phyloP scores from a whole-genome alignment of 2,797 vertebrate species.

The Sebastes jordani region DNA sequence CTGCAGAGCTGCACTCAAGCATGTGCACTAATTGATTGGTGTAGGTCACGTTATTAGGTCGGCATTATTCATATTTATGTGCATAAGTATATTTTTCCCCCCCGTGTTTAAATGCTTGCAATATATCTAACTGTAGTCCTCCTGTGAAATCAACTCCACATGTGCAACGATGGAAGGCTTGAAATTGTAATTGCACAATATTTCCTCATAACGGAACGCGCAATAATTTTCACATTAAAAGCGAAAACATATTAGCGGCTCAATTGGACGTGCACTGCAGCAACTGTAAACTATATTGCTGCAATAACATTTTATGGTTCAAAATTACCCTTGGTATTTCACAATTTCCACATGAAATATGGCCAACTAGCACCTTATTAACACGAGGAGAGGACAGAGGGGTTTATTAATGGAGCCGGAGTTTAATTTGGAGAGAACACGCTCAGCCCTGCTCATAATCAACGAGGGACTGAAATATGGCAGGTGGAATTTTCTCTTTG shows the following conservation, averaged over 20 bases:
- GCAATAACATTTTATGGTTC: conserved; percentile 74
- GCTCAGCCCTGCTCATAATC: conserved; percentile 53
- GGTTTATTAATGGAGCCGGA: conserved; percentile 54
- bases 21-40: conserved; percentile 42
- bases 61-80: conserved; percentile 54
- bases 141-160: conserved; percentile 43
- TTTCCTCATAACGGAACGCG: conserved; percentile 65
- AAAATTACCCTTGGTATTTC: conserved; percentile 63
- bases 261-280: conserved; percentile 63
- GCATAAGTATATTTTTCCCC: conserved; percentile 11
- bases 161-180: conserved; percentile 5
- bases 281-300: conserved; percentile 73
- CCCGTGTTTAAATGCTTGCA: conserved; percentile 28
- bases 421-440: conserved; percentile 66
- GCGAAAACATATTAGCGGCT: conserved; percentile 71
- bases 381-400: conserved; percentile 36
- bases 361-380: conserved; percentile 62
- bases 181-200: conserved; percentile 64
- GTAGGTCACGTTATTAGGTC: conserved; percentile 16
- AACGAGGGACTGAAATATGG: conserved; percentile 52
- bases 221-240: conserved; percentile 74
- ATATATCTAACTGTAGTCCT: conserved; percentile 41
- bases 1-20: not conserved
- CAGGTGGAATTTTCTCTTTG: conserved; percentile 67
- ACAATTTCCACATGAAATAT: conserved; percentile 64